Base-by-base conservation (phyloP, 2,888 invertebrate species). In the Spodoptera exigua region DNA sequence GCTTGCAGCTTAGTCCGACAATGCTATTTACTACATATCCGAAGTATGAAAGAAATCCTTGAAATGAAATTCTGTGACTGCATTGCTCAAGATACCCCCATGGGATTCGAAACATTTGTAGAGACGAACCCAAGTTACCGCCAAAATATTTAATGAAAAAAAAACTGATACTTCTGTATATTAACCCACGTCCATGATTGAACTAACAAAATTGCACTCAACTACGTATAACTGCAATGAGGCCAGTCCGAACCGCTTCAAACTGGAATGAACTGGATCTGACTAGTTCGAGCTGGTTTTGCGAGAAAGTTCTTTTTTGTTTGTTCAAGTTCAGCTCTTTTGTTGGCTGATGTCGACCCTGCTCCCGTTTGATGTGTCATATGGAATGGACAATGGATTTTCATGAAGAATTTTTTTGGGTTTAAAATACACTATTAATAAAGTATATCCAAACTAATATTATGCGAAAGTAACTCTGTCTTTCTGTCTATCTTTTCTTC, bases 221-320 rank as follows among this genome's bases (percentile, higher is more conserved):
- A 67, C 58, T 61, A 55, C 49, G 59, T 61, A 54, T 59, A 66
- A 69, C 69, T 63, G 51, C 56, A 62, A 52, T 56, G 66, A 64
- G 60, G 61, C 60, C 64, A 64, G 59, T 45, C 40, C 49, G 60
- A 62, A 62, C 58, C 60, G 64, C 61, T 73, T 70, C 60, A 70
- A 76, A 75, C 61, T 73, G 58, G 58, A 60, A 48, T 60, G 53
- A 67, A 67, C 73, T 60, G 49, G 49, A 59, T 61, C 57, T 41
- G 57, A 61, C 63, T 47, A 52, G 64, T 45, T 55, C 14, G 57
- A 66, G 61, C 61, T 54, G 47, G 68, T 55, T 70, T 65, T 43
- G 52, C 46, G 44, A 27, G 53, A 55, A 57, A 70, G 62, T 67
- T 58, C 7, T 59, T 70, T 27, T 49, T 71, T 64, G 61, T 74